phyloP scores from a whole-genome alignment of 30 jellyfish, hydroid and myxozoan species.

The Chironex yamaguchii region DNA sequence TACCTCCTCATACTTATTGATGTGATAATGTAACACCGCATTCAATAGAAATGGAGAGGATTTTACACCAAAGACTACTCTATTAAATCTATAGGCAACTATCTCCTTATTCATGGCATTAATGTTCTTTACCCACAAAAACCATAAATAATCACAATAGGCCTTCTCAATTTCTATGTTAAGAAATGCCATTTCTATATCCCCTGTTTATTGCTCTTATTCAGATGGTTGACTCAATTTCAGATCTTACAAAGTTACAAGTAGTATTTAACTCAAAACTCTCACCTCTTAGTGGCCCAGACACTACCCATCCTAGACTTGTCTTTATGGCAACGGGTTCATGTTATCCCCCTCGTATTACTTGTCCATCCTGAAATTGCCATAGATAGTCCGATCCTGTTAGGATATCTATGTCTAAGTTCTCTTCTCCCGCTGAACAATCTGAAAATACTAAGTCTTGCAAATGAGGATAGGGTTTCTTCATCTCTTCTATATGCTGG shows the following conservation, averaged over 20 bases:
- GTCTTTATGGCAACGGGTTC: constrained; percentile 42
- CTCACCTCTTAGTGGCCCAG: constrained; percentile 20
- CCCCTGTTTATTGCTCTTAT: neutral
- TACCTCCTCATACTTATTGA: constrained; percentile 11
- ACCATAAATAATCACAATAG: constrained; percentile 51
- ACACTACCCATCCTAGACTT: constrained; percentile 38
- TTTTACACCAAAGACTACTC: constrained; percentile 22
- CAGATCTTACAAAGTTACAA: constrained; percentile 8
- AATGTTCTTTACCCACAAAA: constrained; percentile 29
- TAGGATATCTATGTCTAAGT: constrained; percentile 17
- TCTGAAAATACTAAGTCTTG: constrained; percentile 42
- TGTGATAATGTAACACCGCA: constrained; percentile 21
- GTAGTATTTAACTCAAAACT: constrained; percentile 1
- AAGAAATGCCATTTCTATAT: constrained; percentile 44
- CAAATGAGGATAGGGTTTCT: neutral
- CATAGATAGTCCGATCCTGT: constrained; percentile 37
- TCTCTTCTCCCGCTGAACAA: constrained; percentile 16
- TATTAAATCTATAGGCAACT: neutral
- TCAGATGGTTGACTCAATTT: constrained; percentile 23
- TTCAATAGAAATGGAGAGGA: constrained; percentile 28
- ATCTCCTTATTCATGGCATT: neutral
- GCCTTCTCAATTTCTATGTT: constrained; percentile 4
- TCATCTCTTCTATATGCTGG: constrained; percentile 13
- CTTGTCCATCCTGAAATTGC: constrained; percentile 16
- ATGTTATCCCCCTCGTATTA: constrained; percentile 36